Conservation (phyloP, 2,888 invertebrate genomes). For the Athrips mouffetella region DNA sequence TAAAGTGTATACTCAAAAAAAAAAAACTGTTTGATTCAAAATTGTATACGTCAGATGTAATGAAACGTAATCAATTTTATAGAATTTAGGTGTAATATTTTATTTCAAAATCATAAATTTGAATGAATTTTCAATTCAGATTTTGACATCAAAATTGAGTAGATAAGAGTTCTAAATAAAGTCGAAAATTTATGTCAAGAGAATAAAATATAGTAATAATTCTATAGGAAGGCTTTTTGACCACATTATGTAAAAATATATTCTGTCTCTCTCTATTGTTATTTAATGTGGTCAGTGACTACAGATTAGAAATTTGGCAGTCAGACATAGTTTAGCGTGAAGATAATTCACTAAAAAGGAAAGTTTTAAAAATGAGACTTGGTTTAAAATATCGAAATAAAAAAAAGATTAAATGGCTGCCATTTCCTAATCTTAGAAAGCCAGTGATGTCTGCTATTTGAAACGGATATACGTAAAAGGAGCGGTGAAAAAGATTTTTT, state of each 20-base stretch:
- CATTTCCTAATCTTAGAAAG: conserved; percentile 17
- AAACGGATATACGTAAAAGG: conserved; percentile 73
- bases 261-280: no score
- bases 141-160: no score
- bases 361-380: no score
- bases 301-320: no score
- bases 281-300: no score
- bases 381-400: no score
- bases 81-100: conserved; percentile 26
- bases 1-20: conserved; percentile 44
- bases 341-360: no score
- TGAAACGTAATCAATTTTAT: conserved; percentile 28
- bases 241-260: background rate
- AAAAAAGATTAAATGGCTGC: background rate
- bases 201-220: background rate
- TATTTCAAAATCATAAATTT: conserved; percentile 12
- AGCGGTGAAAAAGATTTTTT: conserved; percentile 50
- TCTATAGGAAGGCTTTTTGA: conserved; percentile 1
- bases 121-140: background rate
- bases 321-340: no score
- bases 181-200: background rate
- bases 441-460: conserved; percentile 55
- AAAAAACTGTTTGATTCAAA: conserved; percentile 57
- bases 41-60: conserved; percentile 55
- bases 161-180: background rate